phyloP scores from a whole-genome alignment of 1,140 invertebrate genomes.

The Orius laevigatus region DNA sequence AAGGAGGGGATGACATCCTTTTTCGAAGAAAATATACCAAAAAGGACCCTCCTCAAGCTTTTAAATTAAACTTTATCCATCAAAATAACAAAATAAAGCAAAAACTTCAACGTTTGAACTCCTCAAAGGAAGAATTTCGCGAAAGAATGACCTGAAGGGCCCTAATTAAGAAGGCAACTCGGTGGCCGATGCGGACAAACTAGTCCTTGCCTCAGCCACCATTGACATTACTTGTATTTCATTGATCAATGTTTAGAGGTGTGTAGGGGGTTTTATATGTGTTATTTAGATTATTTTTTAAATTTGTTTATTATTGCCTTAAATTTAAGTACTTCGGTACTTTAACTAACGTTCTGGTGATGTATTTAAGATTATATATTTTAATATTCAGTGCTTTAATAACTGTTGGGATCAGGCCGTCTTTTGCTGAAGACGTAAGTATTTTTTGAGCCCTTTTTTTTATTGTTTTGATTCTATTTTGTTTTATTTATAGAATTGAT shows the following conservation, averaged over 20 bases:
- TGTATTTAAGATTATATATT: conserved; percentile 18
- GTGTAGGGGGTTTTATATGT: conserved; percentile 16
- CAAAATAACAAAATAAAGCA: no score
- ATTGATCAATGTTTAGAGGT: conserved; percentile 18
- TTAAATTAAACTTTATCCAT: no score
- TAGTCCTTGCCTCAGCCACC: conserved; percentile 16
- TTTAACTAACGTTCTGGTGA: conserved; percentile 13
- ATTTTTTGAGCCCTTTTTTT: conserved; percentile 1
- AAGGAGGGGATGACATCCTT: no score
- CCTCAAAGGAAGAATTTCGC: no score
- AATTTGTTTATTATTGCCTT: conserved; percentile 15
- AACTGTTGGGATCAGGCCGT: conserved; percentile 15
- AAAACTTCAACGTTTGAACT: no score
- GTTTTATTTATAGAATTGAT: no score
- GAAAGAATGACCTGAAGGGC: no score
- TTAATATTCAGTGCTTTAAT: conserved; percentile 17
- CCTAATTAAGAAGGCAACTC: no score
- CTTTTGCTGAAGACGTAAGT: conserved; percentile 17
- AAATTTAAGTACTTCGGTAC: conserved; percentile 16
- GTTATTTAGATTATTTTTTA: conserved; percentile 18
- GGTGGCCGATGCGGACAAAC: conserved; percentile 9
- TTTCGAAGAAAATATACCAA: no score
- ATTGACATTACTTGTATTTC: conserved; percentile 15
- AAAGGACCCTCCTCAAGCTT: no score
- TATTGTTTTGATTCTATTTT: conserved; percentile 5